These are phyloP conservation scores for Graphium colonna DNA, from an alignment of 2,888 invertebrate genomes.

Conservation along the genomic window DNA sequence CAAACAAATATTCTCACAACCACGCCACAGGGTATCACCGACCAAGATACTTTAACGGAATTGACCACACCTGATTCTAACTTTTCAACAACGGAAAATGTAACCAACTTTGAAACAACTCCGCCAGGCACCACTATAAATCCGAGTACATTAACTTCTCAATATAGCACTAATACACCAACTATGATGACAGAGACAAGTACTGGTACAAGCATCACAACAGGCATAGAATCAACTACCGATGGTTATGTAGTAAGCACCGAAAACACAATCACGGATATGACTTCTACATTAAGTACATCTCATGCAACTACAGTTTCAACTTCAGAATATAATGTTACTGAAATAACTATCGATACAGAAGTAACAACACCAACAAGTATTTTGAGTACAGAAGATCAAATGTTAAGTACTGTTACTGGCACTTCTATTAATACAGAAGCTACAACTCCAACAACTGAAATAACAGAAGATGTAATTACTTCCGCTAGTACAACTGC, in stretches of 20 bases:
- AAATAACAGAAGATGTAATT: background rate
- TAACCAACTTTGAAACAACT: background rate
- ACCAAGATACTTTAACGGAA: constrained; percentile 7
- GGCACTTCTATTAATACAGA: background rate
- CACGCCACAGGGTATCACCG: background rate
- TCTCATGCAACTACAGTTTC: background rate
- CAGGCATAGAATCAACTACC: background rate
- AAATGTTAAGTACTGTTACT: background rate
- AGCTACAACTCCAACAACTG: constrained; percentile 6
- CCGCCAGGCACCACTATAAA: background rate
- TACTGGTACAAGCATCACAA: background rate
- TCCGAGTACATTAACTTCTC: background rate
- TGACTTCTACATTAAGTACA: background rate
- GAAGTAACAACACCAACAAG: background rate
- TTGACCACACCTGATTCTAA: background rate
- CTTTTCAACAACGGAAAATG: constrained; percentile 1
- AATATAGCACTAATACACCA: background rate
- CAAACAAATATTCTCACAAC: background rate
- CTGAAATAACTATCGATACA: background rate
- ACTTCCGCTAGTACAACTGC: no score
- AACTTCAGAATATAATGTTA: background rate
- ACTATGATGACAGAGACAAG: background rate
- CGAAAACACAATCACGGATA: background rate
- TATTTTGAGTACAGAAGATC: background rate
- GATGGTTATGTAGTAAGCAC: background rate